Base-by-base conservation (phyloP, 2,888 invertebrate species). In the Dicycla oo region DNA sequence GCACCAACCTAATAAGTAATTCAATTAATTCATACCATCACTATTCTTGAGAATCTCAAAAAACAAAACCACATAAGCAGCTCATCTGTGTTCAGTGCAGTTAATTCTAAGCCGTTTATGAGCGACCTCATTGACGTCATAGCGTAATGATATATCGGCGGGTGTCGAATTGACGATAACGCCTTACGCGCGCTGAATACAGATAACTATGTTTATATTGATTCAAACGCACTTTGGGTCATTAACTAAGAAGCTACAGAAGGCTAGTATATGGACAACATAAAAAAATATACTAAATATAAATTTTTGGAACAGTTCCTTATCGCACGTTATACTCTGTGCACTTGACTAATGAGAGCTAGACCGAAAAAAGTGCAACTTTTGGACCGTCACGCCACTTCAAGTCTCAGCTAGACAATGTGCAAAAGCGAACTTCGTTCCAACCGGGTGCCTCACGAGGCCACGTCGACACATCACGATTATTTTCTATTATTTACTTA, bases 121-220 rank as follows among this genome's bases (percentile, higher is more conserved):
- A 63, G 10, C 74, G 63, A 74, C 57, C 67, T 58, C 38, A 80
- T 83, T 81, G 80, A 81, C 80, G 80, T 81, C 80, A 83, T 61
- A 63, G 18, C 47, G 68, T 68, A 69, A 79, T 80, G 83, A 80
- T 81, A 73, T 69, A 81, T 74, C 56, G 69, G 47, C 56, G 38
- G 60, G 75, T 79, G 83, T 83, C 83, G 83, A 80, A 81, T 71
- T 80, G 83, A 73, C 49, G 83, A 80, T 80, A 74, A 83, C 82
- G 65, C 49, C 40, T 43, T 49, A 70, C 83, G 83, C 70, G 23
- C 11, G 0, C 18, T 74, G 80, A 81, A 81, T 81, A 81, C 49
- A 63, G 75, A 81, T 80, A 74, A 68, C 80, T 65, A 20, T 73
- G 63, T 80, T 67, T 82, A 58, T 57, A 69, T 79, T 57, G 60